Evolutionary conservation across 2,888 invertebrate genomes (phyloP), one percentile per base, ranked within the genome.

Genomic region (Zele albiditarsus): DNA sequence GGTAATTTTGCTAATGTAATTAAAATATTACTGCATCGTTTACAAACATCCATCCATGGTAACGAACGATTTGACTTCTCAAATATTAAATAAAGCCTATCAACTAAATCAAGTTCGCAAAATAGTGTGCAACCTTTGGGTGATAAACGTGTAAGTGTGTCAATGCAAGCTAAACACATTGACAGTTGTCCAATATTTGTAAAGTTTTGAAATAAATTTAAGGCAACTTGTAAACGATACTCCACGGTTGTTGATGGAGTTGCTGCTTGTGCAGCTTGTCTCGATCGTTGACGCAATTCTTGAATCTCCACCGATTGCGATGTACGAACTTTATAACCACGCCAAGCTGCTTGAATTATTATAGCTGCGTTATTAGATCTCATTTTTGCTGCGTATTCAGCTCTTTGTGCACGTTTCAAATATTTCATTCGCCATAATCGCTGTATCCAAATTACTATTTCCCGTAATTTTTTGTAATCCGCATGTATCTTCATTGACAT

Each of bases 1-100:
- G 90, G 90, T 81, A 93, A 93, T 74, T 94, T 92, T 14, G 92
- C 91, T 78, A 95, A 88, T 84, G 94, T 95, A 60, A 94, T 92
- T 42, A 95, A 90, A 60, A 94, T 91, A 23, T 91, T 90, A 4
- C 91, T 90, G 0, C 91, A 91, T 20, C 89, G 89, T 60, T 90
- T 90, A 65, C 92, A 90, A 65, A 92, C 90, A 79, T 92, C 91
- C 81, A 92, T 90, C 83, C 93, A 93, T 2, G 93, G 92, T 70
- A 92, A 88, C 31, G 94, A 93, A 78, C 93, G 90, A 83, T 92
- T 92, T 2, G 91, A 85, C 14, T 83, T 80, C 3, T 77, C 81
- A 31, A 91, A 82, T 31, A 89, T 83, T 8, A 84, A 77, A 78
- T 90, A 91, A 20, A 91, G 79, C 46, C 84, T 85, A n/a, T 87